Percentiles rank a stretch among this genome's conserved stretches.
These are phyloP conservation scores for Scylla paramamosain DNA, from an alignment of 1,140 invertebrate species.

Conservation along the genomic window DNA sequence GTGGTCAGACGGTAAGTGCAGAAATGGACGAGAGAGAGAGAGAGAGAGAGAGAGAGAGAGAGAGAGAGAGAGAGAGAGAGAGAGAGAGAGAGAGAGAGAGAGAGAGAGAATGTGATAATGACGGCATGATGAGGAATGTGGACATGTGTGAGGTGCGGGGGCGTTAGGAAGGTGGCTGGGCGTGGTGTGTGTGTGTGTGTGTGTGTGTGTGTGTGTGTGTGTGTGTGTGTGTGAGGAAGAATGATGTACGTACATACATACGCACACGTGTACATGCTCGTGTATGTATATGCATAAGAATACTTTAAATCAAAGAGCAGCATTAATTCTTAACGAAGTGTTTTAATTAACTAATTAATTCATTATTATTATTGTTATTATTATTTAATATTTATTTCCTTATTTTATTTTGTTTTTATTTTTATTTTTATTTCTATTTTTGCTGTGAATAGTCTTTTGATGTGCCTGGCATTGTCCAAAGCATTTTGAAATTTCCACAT, in stretches of 20 bases:
- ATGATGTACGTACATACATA: constrained; percentile 17
- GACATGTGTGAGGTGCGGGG: too few relatives aligned
- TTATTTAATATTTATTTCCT: background rate
- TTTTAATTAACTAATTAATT: background rate
- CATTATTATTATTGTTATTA: background rate
- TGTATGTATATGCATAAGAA: too few relatives aligned
- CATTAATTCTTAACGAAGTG: too few relatives aligned
- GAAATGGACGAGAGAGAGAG: background rate
- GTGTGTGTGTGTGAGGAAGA: background rate
- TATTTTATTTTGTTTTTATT: background rate
- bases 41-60: constrained; percentile 39
- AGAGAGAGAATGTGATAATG: constrained; percentile 32
- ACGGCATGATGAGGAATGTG: background rate
- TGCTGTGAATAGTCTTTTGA: too few relatives aligned
- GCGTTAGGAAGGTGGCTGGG: too few relatives aligned
- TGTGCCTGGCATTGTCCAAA: too few relatives aligned
- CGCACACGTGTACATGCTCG: background rate
- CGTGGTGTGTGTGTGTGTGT: constrained; percentile 28
- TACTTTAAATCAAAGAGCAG: too few relatives aligned
- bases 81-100: constrained; percentile 58
- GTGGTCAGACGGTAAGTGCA: background rate
- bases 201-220: background rate
- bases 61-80: constrained; percentile 44
- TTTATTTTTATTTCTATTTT: background rate
- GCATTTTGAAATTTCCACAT: too few relatives aligned